phyloP scores from a whole-genome alignment of 2,888 invertebrate genomes.

The Erebia aethiops region DNA sequence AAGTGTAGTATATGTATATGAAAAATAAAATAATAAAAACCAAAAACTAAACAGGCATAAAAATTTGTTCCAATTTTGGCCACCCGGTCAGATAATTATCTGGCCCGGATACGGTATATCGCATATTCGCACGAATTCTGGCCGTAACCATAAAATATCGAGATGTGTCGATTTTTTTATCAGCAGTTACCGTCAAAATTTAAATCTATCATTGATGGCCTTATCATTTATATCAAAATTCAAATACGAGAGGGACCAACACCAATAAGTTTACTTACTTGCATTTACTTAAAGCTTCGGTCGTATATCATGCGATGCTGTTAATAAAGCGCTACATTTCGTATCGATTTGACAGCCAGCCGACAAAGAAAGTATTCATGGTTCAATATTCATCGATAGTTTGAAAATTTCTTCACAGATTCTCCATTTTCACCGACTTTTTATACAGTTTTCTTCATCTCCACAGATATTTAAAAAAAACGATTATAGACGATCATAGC shows the following conservation, averaged over 20 bases:
- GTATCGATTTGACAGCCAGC: neutral
- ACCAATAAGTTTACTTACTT: neutral
- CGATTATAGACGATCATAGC: too few relatives aligned
- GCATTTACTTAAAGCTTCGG: neutral
- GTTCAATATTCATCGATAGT: neutral
- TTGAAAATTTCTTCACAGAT: too few relatives aligned
- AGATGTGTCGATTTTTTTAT: neutral
- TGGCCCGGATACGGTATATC: too few relatives aligned
- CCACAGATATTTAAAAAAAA: too few relatives aligned
- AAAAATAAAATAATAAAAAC: too few relatives aligned
- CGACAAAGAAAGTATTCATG: neutral
- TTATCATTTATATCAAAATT: slow-evolving; percentile 15
- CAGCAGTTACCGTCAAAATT: neutral
- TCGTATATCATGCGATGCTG: neutral
- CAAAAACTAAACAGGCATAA: too few relatives aligned
- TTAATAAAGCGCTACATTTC: neutral
- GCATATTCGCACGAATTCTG: neutral
- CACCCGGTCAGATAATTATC: too few relatives aligned
- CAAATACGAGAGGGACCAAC: slow-evolving; percentile 1
- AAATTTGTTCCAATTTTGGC: too few relatives aligned
- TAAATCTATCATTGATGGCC: neutral
- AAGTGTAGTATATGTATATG: too few relatives aligned
- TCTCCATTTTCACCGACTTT: too few relatives aligned
- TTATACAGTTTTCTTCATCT: too few relatives aligned
- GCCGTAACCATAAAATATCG: slow-evolving; percentile 3